phyloP scores from a whole-genome alignment of 2,888 invertebrate genomes.

The Leptinotarsa juncta region DNA sequence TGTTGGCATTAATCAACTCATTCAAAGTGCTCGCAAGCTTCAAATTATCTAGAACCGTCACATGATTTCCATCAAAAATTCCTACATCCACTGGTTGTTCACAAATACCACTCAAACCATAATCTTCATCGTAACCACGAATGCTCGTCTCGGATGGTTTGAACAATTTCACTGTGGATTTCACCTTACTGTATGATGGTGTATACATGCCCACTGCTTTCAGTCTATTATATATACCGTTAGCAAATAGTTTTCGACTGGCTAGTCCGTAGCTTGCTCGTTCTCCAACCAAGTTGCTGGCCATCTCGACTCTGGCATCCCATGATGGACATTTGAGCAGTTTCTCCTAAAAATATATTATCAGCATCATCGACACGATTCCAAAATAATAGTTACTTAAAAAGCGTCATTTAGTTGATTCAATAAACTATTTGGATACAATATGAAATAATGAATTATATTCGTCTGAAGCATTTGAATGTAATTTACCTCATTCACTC shows the following conservation, averaged over 20 bases:
- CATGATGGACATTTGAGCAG: constrained; percentile 31
- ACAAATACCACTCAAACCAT: constrained; percentile 73
- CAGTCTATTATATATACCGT: constrained; percentile 45
- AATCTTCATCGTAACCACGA: constrained; percentile 69
- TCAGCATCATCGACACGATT: not conserved
- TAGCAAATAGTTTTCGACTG: constrained; percentile 31
- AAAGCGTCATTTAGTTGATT: not conserved
- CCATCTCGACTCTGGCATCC: constrained; percentile 31
- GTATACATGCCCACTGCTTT: constrained; percentile 45
- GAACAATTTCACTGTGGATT: constrained; percentile 49
- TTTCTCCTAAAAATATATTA: constrained; percentile 30
- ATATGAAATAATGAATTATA: too few relatives aligned
- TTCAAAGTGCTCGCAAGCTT: constrained; percentile 74
- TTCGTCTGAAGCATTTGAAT: too few relatives aligned
- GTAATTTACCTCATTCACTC: too few relatives aligned
- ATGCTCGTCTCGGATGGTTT: constrained; percentile 46
- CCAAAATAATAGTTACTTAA: not conserved
- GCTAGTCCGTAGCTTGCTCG: not conserved
- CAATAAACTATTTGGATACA: not conserved
- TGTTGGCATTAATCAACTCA: not conserved
- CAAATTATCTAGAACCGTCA: constrained; percentile 75
- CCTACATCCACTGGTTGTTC: constrained; percentile 71
- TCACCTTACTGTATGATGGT: constrained; percentile 47
- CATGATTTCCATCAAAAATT: constrained; percentile 79
- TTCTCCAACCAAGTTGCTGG: constrained; percentile 7